These are phyloP conservation scores for Entomyzon cyanotis DNA, from an alignment of 2,113 vertebrate genomes.

Conservation along the genomic window DNA sequence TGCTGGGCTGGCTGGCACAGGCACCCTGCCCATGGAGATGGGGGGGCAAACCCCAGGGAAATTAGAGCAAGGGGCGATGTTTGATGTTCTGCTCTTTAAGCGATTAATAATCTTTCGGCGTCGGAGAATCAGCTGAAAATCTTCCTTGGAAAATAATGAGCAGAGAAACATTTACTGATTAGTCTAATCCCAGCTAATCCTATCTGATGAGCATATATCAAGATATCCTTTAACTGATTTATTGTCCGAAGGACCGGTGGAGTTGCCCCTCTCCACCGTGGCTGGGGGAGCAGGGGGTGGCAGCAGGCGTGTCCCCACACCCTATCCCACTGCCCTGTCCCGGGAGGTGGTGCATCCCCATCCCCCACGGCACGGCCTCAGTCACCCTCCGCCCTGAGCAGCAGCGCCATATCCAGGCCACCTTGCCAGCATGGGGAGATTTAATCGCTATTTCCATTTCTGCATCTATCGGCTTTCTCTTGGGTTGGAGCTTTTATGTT, in stretches of 20 bases:
- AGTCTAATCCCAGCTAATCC: conserved; percentile 84
- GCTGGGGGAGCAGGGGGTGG: background rate
- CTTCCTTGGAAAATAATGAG: conserved; percentile 81
- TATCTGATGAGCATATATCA: conserved; percentile 78
- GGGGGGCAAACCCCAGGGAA: background rate
- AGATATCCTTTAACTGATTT: conserved; percentile 77
- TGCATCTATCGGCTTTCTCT: conserved; percentile 38
- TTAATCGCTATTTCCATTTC: conserved; percentile 68
- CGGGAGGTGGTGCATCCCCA: no score
- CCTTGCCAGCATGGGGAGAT: background rate
- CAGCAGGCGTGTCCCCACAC: background rate
- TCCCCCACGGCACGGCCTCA: accelerated
- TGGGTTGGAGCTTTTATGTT: conserved; percentile 60
- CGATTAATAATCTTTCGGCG: conserved; percentile 76
- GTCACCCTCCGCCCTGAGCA: accelerated
- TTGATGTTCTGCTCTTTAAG: conserved; percentile 78
- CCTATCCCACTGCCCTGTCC: background rate
- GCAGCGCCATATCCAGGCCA: conserved; percentile 33
- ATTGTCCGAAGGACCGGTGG: conserved; percentile 38
- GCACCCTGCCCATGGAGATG: background rate
- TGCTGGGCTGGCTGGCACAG: background rate
- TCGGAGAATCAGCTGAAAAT: conserved; percentile 75
- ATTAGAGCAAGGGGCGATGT: conserved; percentile 73
- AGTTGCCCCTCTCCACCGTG: background rate
- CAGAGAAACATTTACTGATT: conserved; percentile 84